These are phyloP conservation scores for Ramphastos sulfuratus DNA, from an alignment of 2,113 vertebrate species.

Conservation along the genomic window DNA sequence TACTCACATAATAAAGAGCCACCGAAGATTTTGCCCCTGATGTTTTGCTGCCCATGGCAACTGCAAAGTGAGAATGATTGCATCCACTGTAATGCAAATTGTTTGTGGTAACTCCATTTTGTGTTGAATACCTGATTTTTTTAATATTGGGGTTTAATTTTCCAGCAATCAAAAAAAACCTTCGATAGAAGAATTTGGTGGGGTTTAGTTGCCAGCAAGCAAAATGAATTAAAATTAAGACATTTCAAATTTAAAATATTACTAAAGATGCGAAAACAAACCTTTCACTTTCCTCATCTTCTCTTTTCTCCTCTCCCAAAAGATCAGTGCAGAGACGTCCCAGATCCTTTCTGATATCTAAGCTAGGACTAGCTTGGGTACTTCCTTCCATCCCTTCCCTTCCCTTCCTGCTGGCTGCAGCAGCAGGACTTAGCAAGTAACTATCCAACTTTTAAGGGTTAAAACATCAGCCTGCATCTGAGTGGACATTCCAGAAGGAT, in stretches of 20 bases:
- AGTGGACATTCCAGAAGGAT: background rate
- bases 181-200: background rate
- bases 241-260: background rate
- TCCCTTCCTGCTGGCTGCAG: background rate
- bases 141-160: background rate
- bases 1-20: slow-evolving; percentile 26
- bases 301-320: background rate
- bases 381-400: no score
- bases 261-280: background rate
- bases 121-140: background rate
- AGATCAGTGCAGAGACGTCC: background rate
- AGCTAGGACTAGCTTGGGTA: background rate
- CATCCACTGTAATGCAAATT: background rate
- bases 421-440: no score
- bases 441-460: background rate
- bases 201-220: background rate
- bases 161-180: background rate
- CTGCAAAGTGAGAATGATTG: background rate
- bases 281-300: background rate
- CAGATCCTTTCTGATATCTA: background rate
- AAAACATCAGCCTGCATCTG: background rate
- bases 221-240: background rate
- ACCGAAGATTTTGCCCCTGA: slow-evolving; percentile 29
- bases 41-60: slow-evolving; percentile 26
- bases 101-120: background rate